These are phyloP conservation scores for Gymnogyps californianus DNA, from an alignment of 2,113 vertebrate species.

Conservation along the genomic window DNA sequence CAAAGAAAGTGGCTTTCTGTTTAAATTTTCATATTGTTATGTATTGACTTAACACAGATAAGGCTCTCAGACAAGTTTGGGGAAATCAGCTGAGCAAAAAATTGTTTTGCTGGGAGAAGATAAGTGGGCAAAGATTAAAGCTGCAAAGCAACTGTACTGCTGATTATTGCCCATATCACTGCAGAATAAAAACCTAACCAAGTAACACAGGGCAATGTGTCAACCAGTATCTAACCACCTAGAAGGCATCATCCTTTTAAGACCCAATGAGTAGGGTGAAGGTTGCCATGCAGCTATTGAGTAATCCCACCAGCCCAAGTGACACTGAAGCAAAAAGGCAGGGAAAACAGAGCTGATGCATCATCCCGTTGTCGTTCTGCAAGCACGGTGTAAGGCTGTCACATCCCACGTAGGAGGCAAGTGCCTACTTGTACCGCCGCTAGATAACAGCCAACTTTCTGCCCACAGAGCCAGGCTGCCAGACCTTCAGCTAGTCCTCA, in stretches of 20 bases:
- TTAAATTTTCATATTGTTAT: not conserved
- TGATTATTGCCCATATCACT: not conserved
- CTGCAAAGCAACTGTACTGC: not conserved
- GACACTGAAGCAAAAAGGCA: not conserved
- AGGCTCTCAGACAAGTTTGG: not conserved
- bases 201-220: not conserved
- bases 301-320: not conserved
- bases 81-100: conserved; percentile 12
- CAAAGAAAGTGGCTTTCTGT: not conserved
- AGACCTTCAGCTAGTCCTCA: not conserved
- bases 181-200: not conserved
- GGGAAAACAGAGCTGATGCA: not conserved
- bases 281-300: not conserved
- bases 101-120: conserved; percentile 9
- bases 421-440: not conserved
- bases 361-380: not conserved
- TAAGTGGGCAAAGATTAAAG: not conserved
- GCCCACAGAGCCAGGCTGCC: not conserved
- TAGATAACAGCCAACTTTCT: not conserved
- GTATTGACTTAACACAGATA: not conserved
- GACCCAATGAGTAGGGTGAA: not conserved
- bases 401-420: rapidly evolving
- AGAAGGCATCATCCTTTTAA: not conserved
- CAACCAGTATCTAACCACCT: not conserved
- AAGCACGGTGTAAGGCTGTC: not conserved